Evolutionary conservation across 2,113 vertebrate genomes (phyloP), one percentile per base, ranked within the genome.

Genomic region (Prionailurus viverrinus): DNA sequence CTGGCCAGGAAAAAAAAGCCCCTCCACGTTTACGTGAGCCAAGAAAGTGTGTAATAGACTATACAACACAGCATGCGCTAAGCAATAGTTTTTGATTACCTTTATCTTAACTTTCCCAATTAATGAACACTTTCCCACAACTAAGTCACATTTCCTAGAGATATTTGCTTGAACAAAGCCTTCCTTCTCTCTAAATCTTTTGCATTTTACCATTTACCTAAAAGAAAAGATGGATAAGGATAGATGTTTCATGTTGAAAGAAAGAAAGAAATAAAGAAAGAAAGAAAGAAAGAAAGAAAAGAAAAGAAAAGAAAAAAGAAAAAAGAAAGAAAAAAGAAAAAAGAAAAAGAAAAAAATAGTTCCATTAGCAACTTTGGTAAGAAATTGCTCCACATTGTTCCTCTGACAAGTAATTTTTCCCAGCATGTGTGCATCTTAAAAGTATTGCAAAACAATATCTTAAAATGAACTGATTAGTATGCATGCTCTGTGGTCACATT

Each of bases 391-490:
- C 92, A 95, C 96, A 91, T 97, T 97, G 92, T 97, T 97, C 92
- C 84, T 98, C 96, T 98, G 97, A 98, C 97, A 98, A 96, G 93
- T 88, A 97, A 97, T 97, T 98, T 97, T 98, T 97, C 97, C 98
- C 97, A 98, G 97, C 97, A 95, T 97, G 98, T 91, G 94, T 97
- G 98, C 97, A 98, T 98, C 96, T 97, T 98, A 98, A 97, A 99
- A 98, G 98, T 98, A 98, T 98, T 98, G 98, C 98, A 97, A 99
- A 99, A 98, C 98, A 98, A 99, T 98, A 98, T 98, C 98, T 98
- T 98, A 98, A 98, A 98, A 98, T 97, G 82, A 98, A 98, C 98
- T 99, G 98, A 99, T 99, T 98, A 99, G 98, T 97, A 99, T 99
- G 98, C 98, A 98, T 79, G 93, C 97, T 98, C 97, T 96, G 97